These are phyloP conservation scores for Elephas maximus DNA, from an alignment of 2,113 vertebrate genomes.

Conservation along the genomic window DNA sequence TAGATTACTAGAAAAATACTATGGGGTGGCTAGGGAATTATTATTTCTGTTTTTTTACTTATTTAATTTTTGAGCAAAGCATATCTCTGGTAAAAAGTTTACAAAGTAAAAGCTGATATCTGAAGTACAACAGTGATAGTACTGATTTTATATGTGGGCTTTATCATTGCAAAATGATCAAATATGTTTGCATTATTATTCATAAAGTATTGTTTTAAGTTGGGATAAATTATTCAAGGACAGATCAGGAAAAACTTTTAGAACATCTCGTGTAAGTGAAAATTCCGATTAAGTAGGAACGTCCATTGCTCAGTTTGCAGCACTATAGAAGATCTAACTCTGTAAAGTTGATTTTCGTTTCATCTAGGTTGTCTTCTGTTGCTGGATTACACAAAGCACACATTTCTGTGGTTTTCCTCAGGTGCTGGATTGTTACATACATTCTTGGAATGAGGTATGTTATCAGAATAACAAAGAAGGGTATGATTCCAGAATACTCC, in stretches of 20 bases:
- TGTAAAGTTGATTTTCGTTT: neutral
- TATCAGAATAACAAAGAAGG: neutral
- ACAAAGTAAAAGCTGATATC: neutral
- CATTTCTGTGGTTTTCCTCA: neutral
- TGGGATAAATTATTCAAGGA: neutral
- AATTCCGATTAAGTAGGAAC: neutral
- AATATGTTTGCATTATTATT: neutral
- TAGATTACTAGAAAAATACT: neutral
- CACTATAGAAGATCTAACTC: neutral
- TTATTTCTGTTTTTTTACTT: neutral
- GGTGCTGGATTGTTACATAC: neutral
- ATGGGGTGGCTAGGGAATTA: neutral
- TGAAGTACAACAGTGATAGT: neutral
- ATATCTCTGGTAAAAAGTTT: neutral
- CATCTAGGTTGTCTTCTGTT: neutral
- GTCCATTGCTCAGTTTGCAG: neutral
- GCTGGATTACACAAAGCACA: neutral
- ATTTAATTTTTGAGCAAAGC: slow-evolving; percentile 13
- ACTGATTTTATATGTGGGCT: neutral
- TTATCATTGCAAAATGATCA: neutral
- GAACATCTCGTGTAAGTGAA: neutral
- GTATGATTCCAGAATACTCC: neutral
- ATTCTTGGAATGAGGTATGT: neutral
- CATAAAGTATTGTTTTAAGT: neutral
- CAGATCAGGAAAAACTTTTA: neutral